phyloP scores from a whole-genome alignment of 2,113 vertebrate genomes.

The Pomatorhinus ruficollis region DNA sequence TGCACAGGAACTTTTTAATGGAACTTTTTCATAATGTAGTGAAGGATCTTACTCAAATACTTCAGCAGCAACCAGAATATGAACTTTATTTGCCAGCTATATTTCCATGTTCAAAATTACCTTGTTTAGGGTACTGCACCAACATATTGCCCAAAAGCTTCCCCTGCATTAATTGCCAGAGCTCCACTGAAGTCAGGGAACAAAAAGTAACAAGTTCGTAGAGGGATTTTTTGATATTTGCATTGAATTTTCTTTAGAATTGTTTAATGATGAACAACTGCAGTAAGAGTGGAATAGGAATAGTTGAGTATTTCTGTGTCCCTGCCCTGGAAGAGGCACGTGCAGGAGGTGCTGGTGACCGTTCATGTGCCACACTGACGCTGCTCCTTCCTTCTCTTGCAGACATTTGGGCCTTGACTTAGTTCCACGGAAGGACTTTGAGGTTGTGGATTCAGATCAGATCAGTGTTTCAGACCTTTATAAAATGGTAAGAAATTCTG shows the following conservation, averaged over 20 bases:
- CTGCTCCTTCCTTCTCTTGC: constrained; percentile 33
- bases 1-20: not conserved
- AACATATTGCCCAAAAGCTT: not conserved
- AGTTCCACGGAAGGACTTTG: constrained; percentile 96
- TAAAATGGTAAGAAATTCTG: constrained; percentile 88
- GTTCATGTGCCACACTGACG: not conserved
- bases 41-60: not conserved
- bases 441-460: constrained; percentile 95
- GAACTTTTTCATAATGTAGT: not conserved
- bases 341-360: not conserved
- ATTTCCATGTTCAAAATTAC: not conserved
- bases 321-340: not conserved
- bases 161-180: not conserved
- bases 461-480: constrained; percentile 97
- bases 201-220: not conserved
- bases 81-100: not conserved
- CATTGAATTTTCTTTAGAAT: not conserved
- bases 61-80: not conserved
- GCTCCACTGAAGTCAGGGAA: not conserved
- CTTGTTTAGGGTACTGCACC: not conserved
- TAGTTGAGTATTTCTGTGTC: not conserved
- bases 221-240: not conserved
- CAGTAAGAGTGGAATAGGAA: not conserved
- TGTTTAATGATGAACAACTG: not conserved
- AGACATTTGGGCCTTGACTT: constrained; percentile 96